A percentile compares a stretch with the other conserved stretches of the same genome.
These are phyloP conservation scores for Kobus ellipsiprymnus DNA, from an alignment of 2,113 vertebrate species.

Conservation along the genomic window DNA sequence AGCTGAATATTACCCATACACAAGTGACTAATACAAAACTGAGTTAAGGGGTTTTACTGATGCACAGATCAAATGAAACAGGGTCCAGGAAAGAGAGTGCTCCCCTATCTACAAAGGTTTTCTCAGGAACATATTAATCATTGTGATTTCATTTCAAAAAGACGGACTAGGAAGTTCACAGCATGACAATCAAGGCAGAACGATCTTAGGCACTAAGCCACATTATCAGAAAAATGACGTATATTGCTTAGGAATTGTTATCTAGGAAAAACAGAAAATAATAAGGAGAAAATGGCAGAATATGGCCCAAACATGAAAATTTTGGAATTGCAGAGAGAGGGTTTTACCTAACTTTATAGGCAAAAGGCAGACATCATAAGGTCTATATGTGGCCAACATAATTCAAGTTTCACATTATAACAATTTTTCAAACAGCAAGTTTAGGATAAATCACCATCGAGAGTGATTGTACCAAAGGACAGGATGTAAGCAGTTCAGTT, in stretches of 20 bases:
- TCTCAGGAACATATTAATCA: background rate
- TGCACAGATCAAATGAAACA: background rate
- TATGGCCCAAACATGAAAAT: background rate
- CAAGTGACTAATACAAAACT: background rate
- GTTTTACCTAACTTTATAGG: background rate
- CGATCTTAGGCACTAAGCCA: background rate
- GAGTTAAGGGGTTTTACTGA: background rate
- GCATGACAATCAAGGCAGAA: background rate
- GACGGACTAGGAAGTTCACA: background rate
- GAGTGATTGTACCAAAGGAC: background rate
- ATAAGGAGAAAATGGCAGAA: background rate
- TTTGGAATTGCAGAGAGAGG: background rate
- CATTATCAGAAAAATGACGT: background rate
- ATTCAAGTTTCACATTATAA: background rate
- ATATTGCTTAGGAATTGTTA: background rate
- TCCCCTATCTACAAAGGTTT: background rate
- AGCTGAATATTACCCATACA: background rate
- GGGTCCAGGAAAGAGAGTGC: background rate
- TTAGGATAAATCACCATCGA: background rate
- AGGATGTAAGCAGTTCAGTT: background rate
- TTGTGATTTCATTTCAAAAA: slow-evolving; percentile 6
- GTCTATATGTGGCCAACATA: background rate
- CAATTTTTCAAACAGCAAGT: background rate
- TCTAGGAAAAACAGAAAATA: background rate
- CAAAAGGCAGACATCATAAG: background rate